phyloP scores from a whole-genome alignment of 1,140 invertebrate genomes.

The Drosophila carrolli region DNA sequence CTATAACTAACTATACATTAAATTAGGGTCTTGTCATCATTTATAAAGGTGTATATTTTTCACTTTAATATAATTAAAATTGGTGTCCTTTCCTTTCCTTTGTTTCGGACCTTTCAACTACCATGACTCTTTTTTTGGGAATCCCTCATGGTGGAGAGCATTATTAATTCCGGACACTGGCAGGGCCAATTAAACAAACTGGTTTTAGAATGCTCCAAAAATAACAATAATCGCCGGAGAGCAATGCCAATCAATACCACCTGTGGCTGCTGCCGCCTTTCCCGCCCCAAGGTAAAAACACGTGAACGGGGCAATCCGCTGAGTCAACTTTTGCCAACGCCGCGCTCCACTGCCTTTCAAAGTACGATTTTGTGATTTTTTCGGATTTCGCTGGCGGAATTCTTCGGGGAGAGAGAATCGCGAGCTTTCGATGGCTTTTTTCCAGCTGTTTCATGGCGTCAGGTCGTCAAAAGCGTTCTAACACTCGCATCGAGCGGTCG shows the following conservation, averaged over 20 bases:
- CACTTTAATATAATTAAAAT: too few relatives aligned
- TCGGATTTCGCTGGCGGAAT: conserved; percentile 14
- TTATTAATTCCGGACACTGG: conserved; percentile 29
- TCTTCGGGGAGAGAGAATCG: conserved; percentile 34
- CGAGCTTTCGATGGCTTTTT: conserved; percentile 27
- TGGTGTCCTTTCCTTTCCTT: background rate
- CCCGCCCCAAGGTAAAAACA: conserved; percentile 72
- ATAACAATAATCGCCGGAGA: conserved; percentile 35
- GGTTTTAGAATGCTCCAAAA: conserved; percentile 59
- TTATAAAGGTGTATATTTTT: too few relatives aligned
- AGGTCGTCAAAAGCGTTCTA: conserved; percentile 50
- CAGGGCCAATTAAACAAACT: conserved; percentile 37
- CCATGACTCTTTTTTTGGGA: background rate
- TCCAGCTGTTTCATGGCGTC: conserved; percentile 26
- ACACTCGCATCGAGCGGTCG: conserved; percentile 44
- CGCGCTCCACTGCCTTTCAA: conserved; percentile 65
- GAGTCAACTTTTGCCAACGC: conserved; percentile 47
- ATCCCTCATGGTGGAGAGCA: background rate
- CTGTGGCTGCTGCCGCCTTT: conserved; percentile 67
- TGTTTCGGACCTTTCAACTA: background rate
- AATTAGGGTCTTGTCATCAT: too few relatives aligned
- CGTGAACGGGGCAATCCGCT: conserved; percentile 66
- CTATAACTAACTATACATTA: too few relatives aligned
- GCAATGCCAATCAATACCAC: conserved; percentile 49
- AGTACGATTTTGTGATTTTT: conserved; percentile 56